These are phyloP conservation scores for Triops cancriformis DNA, from an alignment of 1,140 invertebrate species.

Conservation along the genomic window DNA sequence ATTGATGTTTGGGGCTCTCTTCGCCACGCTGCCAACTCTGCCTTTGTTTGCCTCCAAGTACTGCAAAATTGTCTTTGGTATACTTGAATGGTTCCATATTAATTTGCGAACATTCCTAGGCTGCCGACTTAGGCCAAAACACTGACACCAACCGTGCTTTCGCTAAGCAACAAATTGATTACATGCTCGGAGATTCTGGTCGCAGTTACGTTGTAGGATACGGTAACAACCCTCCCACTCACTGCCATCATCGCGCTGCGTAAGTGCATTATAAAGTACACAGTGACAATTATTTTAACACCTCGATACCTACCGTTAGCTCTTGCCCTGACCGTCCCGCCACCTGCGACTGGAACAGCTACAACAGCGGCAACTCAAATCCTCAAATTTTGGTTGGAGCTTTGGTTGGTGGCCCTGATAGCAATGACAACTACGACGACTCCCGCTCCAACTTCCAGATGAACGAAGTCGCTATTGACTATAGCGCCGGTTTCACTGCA, in stretches of 20 bases:
- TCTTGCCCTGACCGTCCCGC: slow-evolving; percentile 46
- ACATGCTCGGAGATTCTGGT: slow-evolving; percentile 51
- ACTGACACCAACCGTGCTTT: slow-evolving; percentile 40
- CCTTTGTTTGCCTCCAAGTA: slow-evolving; percentile 46
- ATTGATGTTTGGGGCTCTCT: slow-evolving; percentile 50
- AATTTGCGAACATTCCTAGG: slow-evolving; percentile 34
- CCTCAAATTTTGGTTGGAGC: slow-evolving; percentile 49
- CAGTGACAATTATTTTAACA: neutral
- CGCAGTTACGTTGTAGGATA: slow-evolving; percentile 56
- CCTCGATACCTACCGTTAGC: slow-evolving; percentile 33
- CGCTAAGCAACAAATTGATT: slow-evolving; percentile 52
- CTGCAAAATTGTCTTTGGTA: neutral
- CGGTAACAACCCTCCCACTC: slow-evolving; percentile 48
- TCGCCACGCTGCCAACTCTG: slow-evolving; percentile 49
- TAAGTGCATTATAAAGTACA: slow-evolving; percentile 30
- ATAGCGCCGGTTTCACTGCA: slow-evolving; percentile 50
- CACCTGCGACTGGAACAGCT: slow-evolving; percentile 46
- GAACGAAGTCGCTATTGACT: slow-evolving; percentile 51
- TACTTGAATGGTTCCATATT: too few species aligned
- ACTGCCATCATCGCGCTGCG: slow-evolving; percentile 48
- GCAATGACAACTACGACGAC: slow-evolving; percentile 46
- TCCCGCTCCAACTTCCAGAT: slow-evolving; percentile 46
- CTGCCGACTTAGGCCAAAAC: slow-evolving; percentile 40
- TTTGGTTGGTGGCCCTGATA: slow-evolving; percentile 49
- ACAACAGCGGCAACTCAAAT: slow-evolving; percentile 41